A percentile compares a stretch with the other conserved stretches of the same genome.
Evolutionary conservation across 2,888 invertebrate species (phyloP).

Genomic region (Acanthococcus lagerstroemiae): DNA sequence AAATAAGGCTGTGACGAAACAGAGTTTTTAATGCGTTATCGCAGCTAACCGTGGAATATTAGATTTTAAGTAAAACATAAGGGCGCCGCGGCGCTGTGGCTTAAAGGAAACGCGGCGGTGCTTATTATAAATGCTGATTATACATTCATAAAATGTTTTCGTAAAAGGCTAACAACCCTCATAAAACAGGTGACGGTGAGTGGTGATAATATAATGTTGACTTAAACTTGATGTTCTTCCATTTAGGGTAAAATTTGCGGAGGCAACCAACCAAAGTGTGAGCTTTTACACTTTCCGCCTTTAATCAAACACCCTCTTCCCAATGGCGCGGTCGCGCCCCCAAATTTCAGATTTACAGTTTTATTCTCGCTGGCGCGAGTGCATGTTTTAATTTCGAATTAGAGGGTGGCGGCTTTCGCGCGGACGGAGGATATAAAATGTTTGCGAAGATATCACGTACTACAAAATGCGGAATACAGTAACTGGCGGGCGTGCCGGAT

Average conservation of each 20-base stretch:
- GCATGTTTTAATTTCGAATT: too few species aligned
- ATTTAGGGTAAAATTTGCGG: slow-evolving; percentile 14
- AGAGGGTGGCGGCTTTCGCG: too few species aligned
- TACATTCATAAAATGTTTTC: slow-evolving; percentile 30
- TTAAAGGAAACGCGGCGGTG: slow-evolving; percentile 10
- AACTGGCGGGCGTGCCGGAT: too few species aligned
- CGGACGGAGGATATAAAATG: too few species aligned
- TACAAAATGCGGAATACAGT: too few species aligned
- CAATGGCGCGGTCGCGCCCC: background rate
- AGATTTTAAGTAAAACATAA: slow-evolving; percentile 29
- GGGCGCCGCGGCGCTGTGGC: slow-evolving; percentile 11
- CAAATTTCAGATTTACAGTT: background rate
- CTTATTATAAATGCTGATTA: slow-evolving; percentile 29
- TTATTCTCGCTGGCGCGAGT: background rate
- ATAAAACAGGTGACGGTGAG: slow-evolving; percentile 23
- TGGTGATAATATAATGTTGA: slow-evolving; percentile 29
- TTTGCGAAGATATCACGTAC: too few species aligned
- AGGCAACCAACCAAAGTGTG: slow-evolving; percentile 30
- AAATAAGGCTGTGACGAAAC: background rate
- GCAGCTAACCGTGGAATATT: slow-evolving; percentile 27
- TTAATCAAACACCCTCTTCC: slow-evolving; percentile 7
- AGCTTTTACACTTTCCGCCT: slow-evolving; percentile 29
- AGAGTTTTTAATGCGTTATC: slow-evolving; percentile 27
- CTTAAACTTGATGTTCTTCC: slow-evolving; percentile 28
- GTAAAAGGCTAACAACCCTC: slow-evolving; percentile 29